Evolutionary conservation across 1,140 invertebrate species (phyloP).

Genomic region (Magallana angulata): DNA sequence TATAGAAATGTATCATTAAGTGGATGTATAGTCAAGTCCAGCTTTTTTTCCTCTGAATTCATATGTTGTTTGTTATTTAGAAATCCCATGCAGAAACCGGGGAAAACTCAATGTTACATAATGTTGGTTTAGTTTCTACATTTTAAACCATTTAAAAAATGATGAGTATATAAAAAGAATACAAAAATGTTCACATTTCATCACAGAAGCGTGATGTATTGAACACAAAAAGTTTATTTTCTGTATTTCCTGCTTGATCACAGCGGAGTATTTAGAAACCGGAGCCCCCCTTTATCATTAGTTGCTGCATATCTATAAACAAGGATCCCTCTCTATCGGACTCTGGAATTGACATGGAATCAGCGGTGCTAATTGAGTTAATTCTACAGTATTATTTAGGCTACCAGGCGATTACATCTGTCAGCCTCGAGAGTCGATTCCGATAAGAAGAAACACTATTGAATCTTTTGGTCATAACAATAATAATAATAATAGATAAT

Average conservation of each 20-base stretch:
- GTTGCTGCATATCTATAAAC: slow-evolving; percentile 38
- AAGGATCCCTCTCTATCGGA: slow-evolving; percentile 5
- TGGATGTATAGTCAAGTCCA: not conserved
- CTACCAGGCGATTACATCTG: slow-evolving; percentile 24
- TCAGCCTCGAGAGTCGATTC: not conserved
- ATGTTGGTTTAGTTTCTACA: no score
- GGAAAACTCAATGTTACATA: no score
- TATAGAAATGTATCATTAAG: no score
- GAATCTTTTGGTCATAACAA: slow-evolving; percentile 21
- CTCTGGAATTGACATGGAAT: slow-evolving; percentile 2
- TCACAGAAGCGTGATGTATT: not conserved
- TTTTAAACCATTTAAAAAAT: no score
- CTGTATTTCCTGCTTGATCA: not conserved
- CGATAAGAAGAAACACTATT: slow-evolving; percentile 23
- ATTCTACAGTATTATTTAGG: slow-evolving; percentile 27
- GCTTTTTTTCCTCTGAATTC: not conserved
- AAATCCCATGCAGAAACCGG: not conserved
- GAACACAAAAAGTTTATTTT: slow-evolving; percentile 22
- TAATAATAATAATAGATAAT: not conserved
- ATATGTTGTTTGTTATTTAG: not conserved
- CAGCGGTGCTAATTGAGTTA: slow-evolving; percentile 45
- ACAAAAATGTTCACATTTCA: slow-evolving; percentile 8
- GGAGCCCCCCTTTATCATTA: not conserved
- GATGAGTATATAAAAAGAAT: not conserved
- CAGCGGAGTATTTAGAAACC: slow-evolving; percentile 7